Evolutionary conservation across 2,797 vertebrate species (phyloP).

Genomic region (Tangara arthus): DNA sequence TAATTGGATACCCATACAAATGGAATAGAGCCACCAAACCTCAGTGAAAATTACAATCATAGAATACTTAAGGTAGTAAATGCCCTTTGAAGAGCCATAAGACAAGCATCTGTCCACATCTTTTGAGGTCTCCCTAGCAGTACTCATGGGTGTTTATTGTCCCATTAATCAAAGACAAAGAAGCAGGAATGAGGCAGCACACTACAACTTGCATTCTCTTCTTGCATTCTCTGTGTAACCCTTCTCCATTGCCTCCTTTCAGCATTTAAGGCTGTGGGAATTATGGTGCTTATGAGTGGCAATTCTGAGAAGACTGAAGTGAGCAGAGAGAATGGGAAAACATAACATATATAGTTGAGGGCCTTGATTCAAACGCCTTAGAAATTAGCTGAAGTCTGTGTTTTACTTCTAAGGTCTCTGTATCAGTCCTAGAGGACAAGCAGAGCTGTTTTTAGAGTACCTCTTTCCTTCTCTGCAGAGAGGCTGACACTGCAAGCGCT

Average conservation of each 20-base stretch:
- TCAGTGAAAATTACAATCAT: conserved; percentile 32
- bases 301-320: background rate
- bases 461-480: background rate
- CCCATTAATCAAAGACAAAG: conserved; percentile 9
- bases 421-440: background rate
- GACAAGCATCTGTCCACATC: background rate
- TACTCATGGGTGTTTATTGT: background rate
- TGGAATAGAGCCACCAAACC: conserved; percentile 27
- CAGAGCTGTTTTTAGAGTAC: background rate
- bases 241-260: background rate
- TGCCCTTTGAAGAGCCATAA: conserved; percentile 15
- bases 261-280: background rate
- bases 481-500: background rate
- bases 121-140: background rate
- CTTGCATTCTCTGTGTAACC: background rate
- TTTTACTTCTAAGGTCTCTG: background rate
- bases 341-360: background rate
- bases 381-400: background rate
- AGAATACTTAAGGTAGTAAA: conserved; percentile 35
- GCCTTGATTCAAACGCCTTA: background rate
- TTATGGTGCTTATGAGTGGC: background rate
- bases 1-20: conserved; percentile 49
- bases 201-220: background rate
- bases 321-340: background rate
- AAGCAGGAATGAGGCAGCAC: background rate